A percentile compares a stretch with the other conserved stretches of the same genome.
These are phyloP conservation scores for Phoxinus phoxinus DNA, from an alignment of 2,113 vertebrate genomes.

Conservation along the genomic window DNA sequence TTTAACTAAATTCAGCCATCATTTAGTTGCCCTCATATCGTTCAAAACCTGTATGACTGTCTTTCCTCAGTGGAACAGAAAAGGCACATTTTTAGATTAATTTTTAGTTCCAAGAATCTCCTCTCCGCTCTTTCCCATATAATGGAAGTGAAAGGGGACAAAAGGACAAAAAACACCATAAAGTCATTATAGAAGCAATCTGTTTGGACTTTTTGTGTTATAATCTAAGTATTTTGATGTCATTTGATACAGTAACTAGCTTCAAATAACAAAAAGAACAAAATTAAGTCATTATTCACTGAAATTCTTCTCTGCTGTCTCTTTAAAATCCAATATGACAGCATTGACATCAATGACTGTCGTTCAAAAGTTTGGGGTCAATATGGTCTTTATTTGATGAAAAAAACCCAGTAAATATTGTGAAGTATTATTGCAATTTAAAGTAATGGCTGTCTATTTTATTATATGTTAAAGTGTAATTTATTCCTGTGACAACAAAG, in stretches of 20 bases:
- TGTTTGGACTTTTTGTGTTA: neutral
- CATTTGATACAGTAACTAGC: neutral
- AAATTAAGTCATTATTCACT: neutral
- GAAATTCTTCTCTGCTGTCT: neutral
- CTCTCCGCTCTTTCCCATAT: neutral
- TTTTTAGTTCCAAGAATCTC: neutral
- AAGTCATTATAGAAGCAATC: neutral
- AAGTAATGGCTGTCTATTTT: no score
- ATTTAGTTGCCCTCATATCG: neutral
- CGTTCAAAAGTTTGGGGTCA: neutral
- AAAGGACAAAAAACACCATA: neutral
- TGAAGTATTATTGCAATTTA: no score
- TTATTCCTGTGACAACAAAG: neutral
- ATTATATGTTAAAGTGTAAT: neutral
- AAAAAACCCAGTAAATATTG: neutral
- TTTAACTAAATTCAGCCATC: neutral
- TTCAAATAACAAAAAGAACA: neutral
- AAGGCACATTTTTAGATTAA: neutral
- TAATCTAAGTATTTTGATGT: neutral
- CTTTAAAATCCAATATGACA: neutral
- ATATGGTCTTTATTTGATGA: neutral
- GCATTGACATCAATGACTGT: neutral
- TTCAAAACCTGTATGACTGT: neutral
- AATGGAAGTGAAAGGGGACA: neutral
- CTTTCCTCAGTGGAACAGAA: neutral